phyloP scores from a whole-genome alignment of 2,888 invertebrate genomes.

The Calephelis perditalis region DNA sequence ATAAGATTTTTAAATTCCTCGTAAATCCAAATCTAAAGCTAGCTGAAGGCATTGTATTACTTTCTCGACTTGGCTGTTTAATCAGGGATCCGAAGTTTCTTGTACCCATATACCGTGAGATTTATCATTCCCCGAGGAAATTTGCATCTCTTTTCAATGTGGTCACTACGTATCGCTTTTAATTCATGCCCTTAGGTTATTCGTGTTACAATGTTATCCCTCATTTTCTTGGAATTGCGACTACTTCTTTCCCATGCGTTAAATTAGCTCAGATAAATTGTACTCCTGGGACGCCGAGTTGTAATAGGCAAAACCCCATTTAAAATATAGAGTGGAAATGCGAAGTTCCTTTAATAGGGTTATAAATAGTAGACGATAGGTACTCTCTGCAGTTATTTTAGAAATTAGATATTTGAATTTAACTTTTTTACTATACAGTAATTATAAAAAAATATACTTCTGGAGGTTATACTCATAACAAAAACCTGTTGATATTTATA shows the following conservation, averaged over 20 bases:
- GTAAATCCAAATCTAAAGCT: conserved; percentile 1
- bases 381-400: too few relatives aligned
- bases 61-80: conserved; percentile 21
- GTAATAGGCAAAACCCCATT: conserved; percentile 11
- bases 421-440: too few relatives aligned
- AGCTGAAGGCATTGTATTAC: not conserved
- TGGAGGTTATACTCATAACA: too few relatives aligned
- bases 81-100: conserved; percentile 39
- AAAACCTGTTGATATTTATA: too few relatives aligned
- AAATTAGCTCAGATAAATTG: conserved; percentile 13
- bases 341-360: not conserved
- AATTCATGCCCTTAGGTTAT: conserved; percentile 45
- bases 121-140: conserved; percentile 68
- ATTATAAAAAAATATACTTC: too few relatives aligned
- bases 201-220: conserved; percentile 33
- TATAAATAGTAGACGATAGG: not conserved
- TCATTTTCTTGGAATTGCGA: conserved; percentile 12
- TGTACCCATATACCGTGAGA: conserved; percentile 58
- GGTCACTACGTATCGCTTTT: conserved; percentile 59
- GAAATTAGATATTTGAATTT: too few relatives aligned
- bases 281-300: conserved; percentile 6
- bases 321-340: conserved; percentile 1
- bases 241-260: conserved; percentile 13
- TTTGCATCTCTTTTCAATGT: conserved; percentile 55
- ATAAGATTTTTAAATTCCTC: not conserved